Evolutionary conservation across 2,113 vertebrate genomes (phyloP), one percentile per base, ranked within the genome.

Genomic region (Ptilorrhoa leucosticta): DNA sequence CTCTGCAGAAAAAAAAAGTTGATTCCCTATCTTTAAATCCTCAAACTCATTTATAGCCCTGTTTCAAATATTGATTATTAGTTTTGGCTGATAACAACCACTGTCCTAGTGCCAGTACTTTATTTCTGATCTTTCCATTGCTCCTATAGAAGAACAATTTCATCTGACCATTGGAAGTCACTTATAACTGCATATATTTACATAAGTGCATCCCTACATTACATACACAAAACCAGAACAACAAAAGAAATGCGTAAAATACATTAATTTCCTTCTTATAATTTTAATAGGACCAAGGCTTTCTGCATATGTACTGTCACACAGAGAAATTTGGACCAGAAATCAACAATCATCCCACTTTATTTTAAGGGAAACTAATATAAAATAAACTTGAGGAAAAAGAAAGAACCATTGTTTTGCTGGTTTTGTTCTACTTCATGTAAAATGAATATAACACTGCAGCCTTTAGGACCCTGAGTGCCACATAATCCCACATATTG

Each of bases 391-490:
- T 22, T 35, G 13, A 58, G 33, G 33, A 79, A 93, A 75, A 11
- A 26, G 33, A 77, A 91, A 84, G 64, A 90, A 56, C 9, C 11
- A 27, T 40, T 90, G 72, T 89, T 77, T 70, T 56, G 39, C n/a
- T 78, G 72, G 0, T 63, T 75, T 80, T 83, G 21, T 66, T 65
- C 83, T 94, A 75, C 64, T 89, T 89, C 35, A 57, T 39, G 39
- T 53, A 89, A 89, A 92, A 56, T 64, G 26, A 84, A 90, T 61
- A 83, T 39, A 94, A 87, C 72, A 58, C 70, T 33, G 26, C 63
- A 93, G 93, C 73, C 66, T 94, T 94, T 83, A 93, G 91, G 84
- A 83, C 50, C 75, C 73, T 61, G 83, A 92, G 83, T 33, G 47
- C 63, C 58, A 76, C 70, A 76, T 68, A 94, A 96, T 92, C 84